These are phyloP conservation scores for Desmophyllum pertusum DNA, from an alignment of 92 coral and sea anemone genomes.

Conservation along the genomic window DNA sequence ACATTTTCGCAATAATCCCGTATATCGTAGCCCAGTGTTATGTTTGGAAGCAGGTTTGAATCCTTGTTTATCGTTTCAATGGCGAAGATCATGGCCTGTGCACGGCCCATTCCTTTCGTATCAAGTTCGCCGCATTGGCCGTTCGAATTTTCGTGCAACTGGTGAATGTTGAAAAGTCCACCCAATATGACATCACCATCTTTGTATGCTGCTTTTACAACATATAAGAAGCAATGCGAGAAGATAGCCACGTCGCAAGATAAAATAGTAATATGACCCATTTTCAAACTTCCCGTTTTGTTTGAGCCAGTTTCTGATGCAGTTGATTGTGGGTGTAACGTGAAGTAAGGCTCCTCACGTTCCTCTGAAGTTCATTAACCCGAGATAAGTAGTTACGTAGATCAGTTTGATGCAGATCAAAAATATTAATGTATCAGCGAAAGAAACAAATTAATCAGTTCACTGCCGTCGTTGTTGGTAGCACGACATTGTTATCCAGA, in stretches of 20 bases:
- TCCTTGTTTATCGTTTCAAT: constrained; percentile 70
- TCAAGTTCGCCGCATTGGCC: constrained; percentile 68
- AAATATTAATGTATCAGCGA: no score
- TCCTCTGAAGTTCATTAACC: no score
- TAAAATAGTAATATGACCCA: no score
- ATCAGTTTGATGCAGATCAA: no score
- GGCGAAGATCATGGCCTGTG: constrained; percentile 85
- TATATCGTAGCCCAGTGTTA: constrained; percentile 64
- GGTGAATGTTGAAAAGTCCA: constrained; percentile 63
- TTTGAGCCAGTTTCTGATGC: no score
- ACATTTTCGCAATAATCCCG: not conserved
- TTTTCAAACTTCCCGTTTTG: no score
- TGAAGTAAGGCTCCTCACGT: no score
- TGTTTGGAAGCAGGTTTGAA: constrained; percentile 61
- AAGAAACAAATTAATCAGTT: no score
- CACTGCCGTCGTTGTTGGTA: no score
- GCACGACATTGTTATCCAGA: no score
- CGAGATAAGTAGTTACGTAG: no score
- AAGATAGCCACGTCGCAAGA: not conserved
- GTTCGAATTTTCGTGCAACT: constrained; percentile 28
- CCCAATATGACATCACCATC: constrained; percentile 68
- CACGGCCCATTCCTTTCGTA: constrained; percentile 74
- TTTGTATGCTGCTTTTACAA: not conserved
- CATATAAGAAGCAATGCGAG: not conserved
- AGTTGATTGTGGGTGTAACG: no score